Evolutionary conservation across 2,113 vertebrate species (phyloP).

Genomic region (Ochotona princeps): DNA sequence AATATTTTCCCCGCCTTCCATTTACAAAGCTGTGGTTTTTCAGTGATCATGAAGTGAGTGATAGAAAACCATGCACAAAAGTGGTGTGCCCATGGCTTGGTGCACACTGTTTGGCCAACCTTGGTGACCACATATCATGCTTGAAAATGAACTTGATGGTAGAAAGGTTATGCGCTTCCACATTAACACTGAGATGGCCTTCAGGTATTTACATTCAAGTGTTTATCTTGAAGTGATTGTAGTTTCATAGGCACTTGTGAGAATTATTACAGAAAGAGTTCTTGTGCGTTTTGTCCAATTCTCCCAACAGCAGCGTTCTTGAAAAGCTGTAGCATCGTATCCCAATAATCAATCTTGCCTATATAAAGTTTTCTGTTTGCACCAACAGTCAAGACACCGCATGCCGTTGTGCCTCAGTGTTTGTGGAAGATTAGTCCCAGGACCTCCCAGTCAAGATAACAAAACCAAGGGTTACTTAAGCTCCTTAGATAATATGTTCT

Average conservation of each 20-base stretch:
- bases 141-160: constrained; percentile 42
- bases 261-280: background rate
- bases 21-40: background rate
- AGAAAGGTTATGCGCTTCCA: constrained; percentile 12
- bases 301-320: background rate
- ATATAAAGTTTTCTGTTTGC: background rate
- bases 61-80: background rate
- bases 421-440: too few relatives aligned
- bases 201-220: background rate
- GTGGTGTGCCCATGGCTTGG: background rate
- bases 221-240: constrained; percentile 31
- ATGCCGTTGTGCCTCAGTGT: too few relatives aligned
- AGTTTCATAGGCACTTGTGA: background rate
- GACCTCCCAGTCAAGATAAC: too few relatives aligned
- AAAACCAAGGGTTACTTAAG: too few relatives aligned
- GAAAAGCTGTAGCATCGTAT: background rate
- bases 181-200: background rate
- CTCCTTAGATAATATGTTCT: too few relatives aligned
- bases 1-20: background rate
- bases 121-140: background rate
- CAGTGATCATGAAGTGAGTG: background rate
- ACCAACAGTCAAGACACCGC: background rate
- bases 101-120: background rate
- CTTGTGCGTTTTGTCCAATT: background rate
- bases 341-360: background rate